phyloP scores from a whole-genome alignment of 2,888 invertebrate genomes.

The Acleris emargana region DNA sequence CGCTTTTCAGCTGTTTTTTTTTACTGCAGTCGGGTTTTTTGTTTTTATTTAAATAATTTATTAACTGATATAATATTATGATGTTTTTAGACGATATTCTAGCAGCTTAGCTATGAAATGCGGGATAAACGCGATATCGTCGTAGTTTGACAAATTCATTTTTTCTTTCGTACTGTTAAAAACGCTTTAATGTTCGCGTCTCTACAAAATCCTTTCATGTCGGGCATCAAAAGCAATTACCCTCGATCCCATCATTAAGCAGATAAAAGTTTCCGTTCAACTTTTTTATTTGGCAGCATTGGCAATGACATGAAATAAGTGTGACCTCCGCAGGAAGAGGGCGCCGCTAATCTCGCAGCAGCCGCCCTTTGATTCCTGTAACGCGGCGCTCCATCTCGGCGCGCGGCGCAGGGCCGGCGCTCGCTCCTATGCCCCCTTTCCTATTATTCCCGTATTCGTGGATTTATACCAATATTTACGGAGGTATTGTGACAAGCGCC shows the following conservation, averaged over 20 bases:
- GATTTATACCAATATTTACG: constrained; percentile 24
- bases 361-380: constrained; percentile 44
- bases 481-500: constrained; percentile 14
- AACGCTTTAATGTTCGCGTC: no score
- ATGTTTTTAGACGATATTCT: no score
- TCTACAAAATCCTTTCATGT: constrained; percentile 24
- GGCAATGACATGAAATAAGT: constrained; percentile 42
- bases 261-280: constrained; percentile 39
- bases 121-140: no score
- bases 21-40: no score
- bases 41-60: no score
- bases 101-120: no score
- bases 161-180: no score
- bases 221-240: constrained; percentile 33
- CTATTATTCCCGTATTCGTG: constrained; percentile 8
- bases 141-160: no score
- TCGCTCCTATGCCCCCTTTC: constrained; percentile 28
- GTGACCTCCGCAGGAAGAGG: constrained; percentile 41
- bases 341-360: constrained; percentile 43
- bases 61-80: no score
- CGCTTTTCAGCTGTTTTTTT: no score
- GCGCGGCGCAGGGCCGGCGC: constrained; percentile 41
- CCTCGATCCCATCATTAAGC: constrained; percentile 31
- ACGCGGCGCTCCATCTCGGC: constrained; percentile 43
- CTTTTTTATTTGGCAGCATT: constrained; percentile 38